Conservation (phyloP, 2,888 invertebrate species). For the Salpingus planirostris region DNA sequence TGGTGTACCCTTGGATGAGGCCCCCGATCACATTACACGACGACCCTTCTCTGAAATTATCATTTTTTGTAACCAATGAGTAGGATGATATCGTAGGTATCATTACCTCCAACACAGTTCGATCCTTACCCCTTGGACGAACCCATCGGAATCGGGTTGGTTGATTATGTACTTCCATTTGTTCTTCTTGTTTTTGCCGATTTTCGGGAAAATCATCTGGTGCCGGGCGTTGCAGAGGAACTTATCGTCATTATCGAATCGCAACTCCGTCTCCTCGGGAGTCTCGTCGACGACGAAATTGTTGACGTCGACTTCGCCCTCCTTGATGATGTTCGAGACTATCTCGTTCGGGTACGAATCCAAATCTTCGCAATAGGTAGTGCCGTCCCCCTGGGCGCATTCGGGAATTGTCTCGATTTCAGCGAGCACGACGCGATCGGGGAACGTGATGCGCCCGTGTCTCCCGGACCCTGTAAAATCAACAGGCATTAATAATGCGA, state of each 20-base stretch:
- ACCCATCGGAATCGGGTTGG: slow-evolving; percentile 6
- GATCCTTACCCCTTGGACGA: slow-evolving; percentile 6
- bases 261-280: slow-evolving; percentile 1
- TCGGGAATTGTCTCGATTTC: too few relatives aligned
- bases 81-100: too few relatives aligned
- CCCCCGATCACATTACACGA: background rate
- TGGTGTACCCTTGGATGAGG: slow-evolving; percentile 1
- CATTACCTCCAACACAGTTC: slow-evolving; percentile 7
- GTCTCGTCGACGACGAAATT: slow-evolving; percentile 1
- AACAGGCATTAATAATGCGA: too few relatives aligned
- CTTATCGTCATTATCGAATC: too few relatives aligned
- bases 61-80: too few relatives aligned
- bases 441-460: too few relatives aligned
- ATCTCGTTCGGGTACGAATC: slow-evolving; percentile 4
- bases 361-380: slow-evolving; percentile 7
- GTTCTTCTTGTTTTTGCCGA: slow-evolving; percentile 3
- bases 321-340: slow-evolving; percentile 1
- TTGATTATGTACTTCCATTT: slow-evolving; percentile 7
- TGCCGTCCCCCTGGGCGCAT: slow-evolving; percentile 10
- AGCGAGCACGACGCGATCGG: too few relatives aligned
- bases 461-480: too few relatives aligned
- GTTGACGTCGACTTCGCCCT: slow-evolving; percentile 1
- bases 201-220: slow-evolving; percentile 5
- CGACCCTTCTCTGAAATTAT: background rate
- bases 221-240: slow-evolving; percentile 1